Base-by-base conservation (phyloP, 64 coral and sea anemone species). In the Dendrophyllia cribrosa region DNA sequence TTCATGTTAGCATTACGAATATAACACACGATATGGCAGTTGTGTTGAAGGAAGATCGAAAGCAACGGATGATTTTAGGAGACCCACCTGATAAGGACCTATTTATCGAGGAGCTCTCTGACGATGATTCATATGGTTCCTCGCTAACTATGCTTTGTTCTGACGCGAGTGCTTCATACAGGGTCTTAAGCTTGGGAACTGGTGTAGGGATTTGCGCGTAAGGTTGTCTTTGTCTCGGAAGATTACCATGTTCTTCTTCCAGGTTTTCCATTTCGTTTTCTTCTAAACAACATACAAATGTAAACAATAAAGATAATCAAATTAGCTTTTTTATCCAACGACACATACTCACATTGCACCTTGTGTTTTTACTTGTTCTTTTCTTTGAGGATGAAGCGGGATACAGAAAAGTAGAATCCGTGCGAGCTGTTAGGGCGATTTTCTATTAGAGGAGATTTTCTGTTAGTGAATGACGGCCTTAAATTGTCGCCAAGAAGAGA, bases 91-190 rank as follows among this genome's bases (percentile, higher is more conserved):
- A 50, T 25, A 7, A 45, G 9, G 62, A 84, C 15, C 45, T 84
- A 2, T 14, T 20, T 66, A 45, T 9, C 5, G 77, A 79, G 77
- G 51, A 13, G 24, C 52, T 79, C 4, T 55, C 20, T 60, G 77
- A 3, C 14, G 55, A 60, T 17, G 80, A 68, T 63, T 34, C 59
- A 64, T 64, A n/a, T 45, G 67, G 44, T 44, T 68, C 63, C 19
- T 84, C 80, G 0, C 14, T 84, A 10, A 58, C 53, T 12, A 10
- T 53, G 61, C 46, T 84, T 10, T 7, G 20, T 24, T 68, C 9
- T 68, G 80, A 84, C 11, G 80, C 80, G 2, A 84, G 45, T 21
- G 80, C 80, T 45, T 84, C 80, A 59, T 84, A 84, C 26, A 66
- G 45, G 19, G 62, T 51, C 62, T 68, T 84, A 17, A 46, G 80